Conservation (phyloP, 1,140 invertebrate genomes). For the Idris sp. region DNA sequence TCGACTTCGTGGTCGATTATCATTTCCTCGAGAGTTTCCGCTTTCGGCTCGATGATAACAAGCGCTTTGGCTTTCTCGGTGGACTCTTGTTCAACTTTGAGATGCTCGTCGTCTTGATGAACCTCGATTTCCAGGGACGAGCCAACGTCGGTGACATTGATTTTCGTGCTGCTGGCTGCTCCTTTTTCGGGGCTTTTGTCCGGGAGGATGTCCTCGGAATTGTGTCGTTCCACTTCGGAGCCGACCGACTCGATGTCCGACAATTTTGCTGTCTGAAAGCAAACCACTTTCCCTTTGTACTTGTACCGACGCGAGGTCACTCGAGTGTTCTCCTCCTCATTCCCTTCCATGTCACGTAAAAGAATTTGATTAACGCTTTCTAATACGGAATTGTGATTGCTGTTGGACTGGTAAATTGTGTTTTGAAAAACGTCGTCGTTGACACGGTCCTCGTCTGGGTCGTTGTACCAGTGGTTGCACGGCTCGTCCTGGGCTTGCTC, state of each 20-base stretch:
- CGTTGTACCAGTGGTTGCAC: slow-evolving; percentile 85
- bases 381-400: slow-evolving; percentile 85
- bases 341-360: slow-evolving; percentile 78
- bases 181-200: slow-evolving; percentile 16
- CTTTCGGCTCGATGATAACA: slow-evolving; percentile 75
- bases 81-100: slow-evolving; percentile 60
- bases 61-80: slow-evolving; percentile 71
- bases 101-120: slow-evolving; percentile 59
- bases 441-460: slow-evolving; percentile 83
- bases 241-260: slow-evolving; percentile 77
- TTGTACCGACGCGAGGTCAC: slow-evolving; percentile 73
- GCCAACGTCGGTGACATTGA: slow-evolving; percentile 58
- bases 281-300: slow-evolving; percentile 74
- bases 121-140: slow-evolving; percentile 28
- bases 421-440: slow-evolving; percentile 78
- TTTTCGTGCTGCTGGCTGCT: neutral
- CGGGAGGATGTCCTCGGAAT: slow-evolving; percentile 70
- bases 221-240: slow-evolving; percentile 75
- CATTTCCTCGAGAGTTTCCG: slow-evolving; percentile 38
- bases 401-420: slow-evolving; percentile 72
- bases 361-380: slow-evolving; percentile 88
- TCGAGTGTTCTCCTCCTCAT: slow-evolving; percentile 71
- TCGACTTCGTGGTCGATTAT: slow-evolving; percentile 14
- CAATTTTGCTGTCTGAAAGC: slow-evolving; percentile 74
- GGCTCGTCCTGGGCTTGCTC: slow-evolving; percentile 78